phyloP scores from a whole-genome alignment of 1,140 invertebrate species.

The Pseudomyrmex gracilis region DNA sequence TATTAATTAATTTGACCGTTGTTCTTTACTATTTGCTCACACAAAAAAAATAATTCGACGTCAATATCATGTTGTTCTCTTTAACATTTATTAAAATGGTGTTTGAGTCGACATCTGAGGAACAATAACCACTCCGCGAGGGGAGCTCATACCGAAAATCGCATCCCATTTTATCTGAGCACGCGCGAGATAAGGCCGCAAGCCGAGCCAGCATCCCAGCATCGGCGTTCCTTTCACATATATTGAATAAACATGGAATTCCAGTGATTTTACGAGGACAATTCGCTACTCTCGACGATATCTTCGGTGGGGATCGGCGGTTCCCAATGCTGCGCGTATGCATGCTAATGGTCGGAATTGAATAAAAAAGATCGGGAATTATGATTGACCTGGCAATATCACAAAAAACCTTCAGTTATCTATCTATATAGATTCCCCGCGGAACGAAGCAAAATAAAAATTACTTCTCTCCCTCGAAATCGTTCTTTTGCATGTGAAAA shows the following conservation, averaged over 20 bases:
- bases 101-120: conserved; percentile 27
- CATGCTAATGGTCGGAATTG: conserved; percentile 84
- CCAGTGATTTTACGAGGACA: conserved; percentile 84
- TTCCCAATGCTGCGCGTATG: conserved; percentile 77
- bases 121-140: conserved; percentile 37
- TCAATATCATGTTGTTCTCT: conserved; percentile 43
- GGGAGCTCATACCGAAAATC: conserved; percentile 29
- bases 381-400: conserved; percentile 76
- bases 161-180: conserved; percentile 38
- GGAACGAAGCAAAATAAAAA: conserved; percentile 47
- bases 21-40: neutral
- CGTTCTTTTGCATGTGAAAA: neutral
- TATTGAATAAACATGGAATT: conserved; percentile 86
- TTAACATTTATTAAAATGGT: conserved; percentile 51
- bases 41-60: neutral
- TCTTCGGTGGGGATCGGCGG: conserved; percentile 65
- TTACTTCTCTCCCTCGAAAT: neutral
- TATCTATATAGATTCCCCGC: conserved; percentile 6
- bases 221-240: conserved; percentile 62
- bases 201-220: conserved; percentile 1
- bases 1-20: too few relatives aligned
- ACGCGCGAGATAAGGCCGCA: conserved; percentile 58
- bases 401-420: conserved; percentile 51
- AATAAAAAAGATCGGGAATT: conserved; percentile 84
- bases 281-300: conserved; percentile 67